A percentile compares a stretch with the other conserved stretches of the same genome.
Conservation (phyloP, 2,888 invertebrate species). For the Zhengitettix transpicula region DNA sequence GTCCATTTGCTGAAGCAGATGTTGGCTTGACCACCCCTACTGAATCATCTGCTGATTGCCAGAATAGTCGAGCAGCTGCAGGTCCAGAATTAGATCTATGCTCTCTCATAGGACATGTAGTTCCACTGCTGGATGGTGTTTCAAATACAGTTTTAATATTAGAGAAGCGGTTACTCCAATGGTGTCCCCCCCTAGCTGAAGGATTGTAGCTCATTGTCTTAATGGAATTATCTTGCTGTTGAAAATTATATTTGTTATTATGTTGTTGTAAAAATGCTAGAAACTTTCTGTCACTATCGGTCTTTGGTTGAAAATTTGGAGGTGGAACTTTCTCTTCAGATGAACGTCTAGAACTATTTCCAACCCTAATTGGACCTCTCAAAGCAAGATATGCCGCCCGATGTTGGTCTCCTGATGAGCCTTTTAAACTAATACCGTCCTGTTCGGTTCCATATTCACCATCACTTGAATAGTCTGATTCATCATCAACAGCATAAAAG, state of each 20-base stretch:
- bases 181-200: slow-evolving; percentile 29
- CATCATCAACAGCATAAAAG: slow-evolving; percentile 21
- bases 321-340: slow-evolving; percentile 32
- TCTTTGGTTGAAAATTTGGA: slow-evolving; percentile 60
- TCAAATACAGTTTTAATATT: slow-evolving; percentile 72
- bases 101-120: slow-evolving; percentile 3
- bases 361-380: slow-evolving; percentile 38
- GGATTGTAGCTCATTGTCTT: slow-evolving; percentile 17
- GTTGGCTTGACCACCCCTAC: slow-evolving; percentile 17
- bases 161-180: slow-evolving; percentile 72
- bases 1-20: slow-evolving; percentile 19
- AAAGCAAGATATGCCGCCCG: slow-evolving; percentile 27
- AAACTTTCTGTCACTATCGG: slow-evolving; percentile 72
- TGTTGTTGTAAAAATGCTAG: slow-evolving; percentile 65
- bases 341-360: slow-evolving; percentile 1
- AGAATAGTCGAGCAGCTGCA: slow-evolving; percentile 37
- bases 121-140: slow-evolving; percentile 20
- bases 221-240: slow-evolving; percentile 22
- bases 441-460: slow-evolving; percentile 27
- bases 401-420: slow-evolving; percentile 19
- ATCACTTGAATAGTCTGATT: slow-evolving; percentile 25
- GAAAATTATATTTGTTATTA: slow-evolving; percentile 27
- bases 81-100: slow-evolving; percentile 14
- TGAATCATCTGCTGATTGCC: slow-evolving; percentile 42
- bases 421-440: slow-evolving; percentile 1